Conservation (phyloP, 2,797 vertebrate genomes). For the Fratercula arctica region DNA sequence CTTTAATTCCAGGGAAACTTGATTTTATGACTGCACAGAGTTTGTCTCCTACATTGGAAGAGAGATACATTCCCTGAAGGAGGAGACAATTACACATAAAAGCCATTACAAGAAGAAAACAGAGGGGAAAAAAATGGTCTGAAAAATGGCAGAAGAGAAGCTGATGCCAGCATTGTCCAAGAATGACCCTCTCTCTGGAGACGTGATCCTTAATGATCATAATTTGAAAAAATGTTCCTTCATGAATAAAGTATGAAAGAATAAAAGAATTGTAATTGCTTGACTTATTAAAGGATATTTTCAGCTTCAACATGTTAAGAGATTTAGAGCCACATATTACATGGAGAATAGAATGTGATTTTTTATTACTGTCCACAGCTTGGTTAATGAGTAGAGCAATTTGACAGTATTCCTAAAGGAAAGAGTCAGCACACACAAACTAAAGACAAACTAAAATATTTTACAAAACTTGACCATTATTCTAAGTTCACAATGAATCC, state of each 20-base stretch:
- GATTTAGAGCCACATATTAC: neutral
- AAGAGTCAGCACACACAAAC: neutral
- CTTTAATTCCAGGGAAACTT: neutral
- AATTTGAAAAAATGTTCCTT: neutral
- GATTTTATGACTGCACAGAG: neutral
- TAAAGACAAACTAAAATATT: neutral
- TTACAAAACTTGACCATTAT: neutral
- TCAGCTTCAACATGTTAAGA: neutral
- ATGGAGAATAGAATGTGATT: neutral
- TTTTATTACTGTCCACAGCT: neutral
- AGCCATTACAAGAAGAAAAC: neutral
- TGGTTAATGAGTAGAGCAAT: neutral
- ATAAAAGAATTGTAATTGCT: neutral
- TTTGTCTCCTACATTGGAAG: neutral
- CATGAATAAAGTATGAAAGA: neutral
- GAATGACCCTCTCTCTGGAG: neutral
- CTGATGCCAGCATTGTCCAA: neutral
- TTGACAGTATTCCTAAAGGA: neutral
- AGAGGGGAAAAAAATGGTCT: fast-evolving
- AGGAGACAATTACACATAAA: neutral
- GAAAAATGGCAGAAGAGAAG: neutral
- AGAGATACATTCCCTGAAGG: neutral
- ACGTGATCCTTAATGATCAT: neutral
- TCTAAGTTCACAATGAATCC: neutral
- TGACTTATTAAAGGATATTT: neutral